Percentiles rank a stretch among this genome's conserved stretches.
Conservation (phyloP, 2,113 vertebrate genomes). For the Ciconia maguari region DNA sequence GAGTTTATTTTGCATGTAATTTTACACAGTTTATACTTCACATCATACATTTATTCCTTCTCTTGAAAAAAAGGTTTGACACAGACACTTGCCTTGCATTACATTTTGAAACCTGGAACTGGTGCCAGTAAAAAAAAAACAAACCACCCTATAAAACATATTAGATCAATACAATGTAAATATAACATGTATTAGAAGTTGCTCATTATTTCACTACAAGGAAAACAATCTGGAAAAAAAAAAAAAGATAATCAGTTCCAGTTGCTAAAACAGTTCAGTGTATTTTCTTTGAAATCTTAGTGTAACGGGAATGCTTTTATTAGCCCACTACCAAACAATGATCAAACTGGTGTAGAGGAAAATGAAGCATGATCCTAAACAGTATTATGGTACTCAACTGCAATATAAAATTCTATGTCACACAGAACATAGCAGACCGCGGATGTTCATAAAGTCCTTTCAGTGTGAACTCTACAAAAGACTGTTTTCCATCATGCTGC, state of each 20-base stretch:
- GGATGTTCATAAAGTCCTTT: neutral
- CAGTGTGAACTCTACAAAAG: neutral
- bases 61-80: conserved; percentile 22
- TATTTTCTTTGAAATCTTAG: conserved; percentile 41
- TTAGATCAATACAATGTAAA: conserved; percentile 50
- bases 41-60: conserved; percentile 52
- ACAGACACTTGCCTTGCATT: conserved; percentile 15
- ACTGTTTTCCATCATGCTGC: neutral
- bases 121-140: neutral
- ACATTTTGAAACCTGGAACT: conserved; percentile 41
- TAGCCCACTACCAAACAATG: conserved; percentile 23
- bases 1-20: conserved; percentile 60
- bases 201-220: neutral
- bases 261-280: conserved; percentile 35
- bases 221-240: neutral
- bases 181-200: conserved; percentile 29
- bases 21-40: conserved; percentile 47
- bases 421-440: neutral
- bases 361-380: conserved; percentile 19
- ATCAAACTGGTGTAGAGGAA: conserved; percentile 15
- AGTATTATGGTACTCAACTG: neutral
- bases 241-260: conserved; percentile 24
- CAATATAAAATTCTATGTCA: neutral
- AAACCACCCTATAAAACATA: conserved; percentile 26
- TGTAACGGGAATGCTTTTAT: conserved; percentile 31